phyloP scores from a whole-genome alignment of 1,140 invertebrate species.

The Trichomalopsis sarcophagae region DNA sequence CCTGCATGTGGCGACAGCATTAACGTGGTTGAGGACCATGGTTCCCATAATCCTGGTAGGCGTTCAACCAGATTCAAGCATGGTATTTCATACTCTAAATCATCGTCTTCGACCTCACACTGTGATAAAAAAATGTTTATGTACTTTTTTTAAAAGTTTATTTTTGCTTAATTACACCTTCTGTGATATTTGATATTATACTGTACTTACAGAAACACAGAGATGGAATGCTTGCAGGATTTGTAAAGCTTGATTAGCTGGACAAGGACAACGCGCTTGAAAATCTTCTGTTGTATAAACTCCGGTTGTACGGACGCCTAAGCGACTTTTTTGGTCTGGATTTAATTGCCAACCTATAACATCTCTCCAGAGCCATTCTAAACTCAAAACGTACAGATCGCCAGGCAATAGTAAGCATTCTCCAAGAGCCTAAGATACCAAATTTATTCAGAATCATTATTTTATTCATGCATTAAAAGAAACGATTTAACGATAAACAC shows the following conservation, averaged over 20 bases:
- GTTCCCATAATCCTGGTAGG: constrained; percentile 84
- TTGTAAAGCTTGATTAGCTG: constrained; percentile 82
- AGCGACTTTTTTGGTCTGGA: constrained; percentile 78
- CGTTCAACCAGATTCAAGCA: constrained; percentile 86
- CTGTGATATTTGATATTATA: too few relatives aligned
- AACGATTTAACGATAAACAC: neutral
- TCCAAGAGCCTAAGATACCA: constrained; percentile 64
- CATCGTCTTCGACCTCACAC: constrained; percentile 83
- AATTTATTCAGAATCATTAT: neutral
- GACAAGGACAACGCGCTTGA: constrained; percentile 84
- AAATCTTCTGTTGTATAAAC: constrained; percentile 88
- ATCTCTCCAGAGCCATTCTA: constrained; percentile 84
- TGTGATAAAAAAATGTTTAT: constrained; percentile 60
- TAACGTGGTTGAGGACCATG: constrained; percentile 77
- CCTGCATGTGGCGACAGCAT: constrained; percentile 81
- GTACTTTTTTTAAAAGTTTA: neutral
- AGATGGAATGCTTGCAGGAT: constrained; percentile 83
- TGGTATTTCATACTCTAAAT: constrained; percentile 89
- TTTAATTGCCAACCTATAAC: constrained; percentile 84
- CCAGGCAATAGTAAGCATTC: constrained; percentile 72
- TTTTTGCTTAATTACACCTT: neutral
- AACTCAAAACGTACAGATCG: constrained; percentile 84
- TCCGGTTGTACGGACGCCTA: constrained; percentile 81
- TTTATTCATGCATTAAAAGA: neutral
- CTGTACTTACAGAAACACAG: constrained; percentile 78